phyloP scores from a whole-genome alignment of 2,888 invertebrate genomes.

The Caenorhabditis wallacei region DNA sequence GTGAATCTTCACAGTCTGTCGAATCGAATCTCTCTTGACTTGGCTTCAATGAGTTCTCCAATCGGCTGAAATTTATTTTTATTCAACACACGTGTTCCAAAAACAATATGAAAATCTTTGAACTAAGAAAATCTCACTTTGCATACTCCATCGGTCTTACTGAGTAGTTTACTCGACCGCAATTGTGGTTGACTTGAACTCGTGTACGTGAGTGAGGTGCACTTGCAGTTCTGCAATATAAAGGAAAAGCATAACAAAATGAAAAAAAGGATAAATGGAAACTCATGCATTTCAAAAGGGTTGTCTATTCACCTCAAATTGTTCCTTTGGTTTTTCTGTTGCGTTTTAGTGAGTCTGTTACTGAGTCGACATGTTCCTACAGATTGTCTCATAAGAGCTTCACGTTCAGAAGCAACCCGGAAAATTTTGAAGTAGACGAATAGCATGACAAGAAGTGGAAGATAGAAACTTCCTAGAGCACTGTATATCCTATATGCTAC shows the following conservation, averaged over 20 bases:
- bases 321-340: slow-evolving; percentile 71
- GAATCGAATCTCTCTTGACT: slow-evolving; percentile 66
- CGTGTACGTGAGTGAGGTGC: slow-evolving; percentile 73
- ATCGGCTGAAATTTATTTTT: slow-evolving; percentile 27
- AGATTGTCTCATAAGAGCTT: slow-evolving; percentile 81
- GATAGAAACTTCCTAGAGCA: slow-evolving; percentile 84
- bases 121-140: slow-evolving; percentile 47
- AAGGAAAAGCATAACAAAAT: slow-evolving; percentile 21
- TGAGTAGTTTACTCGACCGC: slow-evolving; percentile 74
- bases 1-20: slow-evolving; percentile 75
- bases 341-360: slow-evolving; percentile 76
- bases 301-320: slow-evolving; percentile 62
- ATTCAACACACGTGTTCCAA: not conserved
- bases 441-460: slow-evolving; percentile 84
- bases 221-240: slow-evolving; percentile 70
- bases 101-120: not conserved
- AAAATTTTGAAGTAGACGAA: slow-evolving; percentile 84
- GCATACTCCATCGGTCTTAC: slow-evolving; percentile 74
- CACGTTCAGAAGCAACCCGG: slow-evolving; percentile 82
- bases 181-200: slow-evolving; percentile 70
- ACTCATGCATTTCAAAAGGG: slow-evolving; percentile 44
- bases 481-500: slow-evolving; percentile 84
- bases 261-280: not conserved
- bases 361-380: slow-evolving; percentile 82
- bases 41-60: slow-evolving; percentile 56